phyloP scores from a whole-genome alignment of 2,888 invertebrate genomes.

The Brachyptera risi region DNA sequence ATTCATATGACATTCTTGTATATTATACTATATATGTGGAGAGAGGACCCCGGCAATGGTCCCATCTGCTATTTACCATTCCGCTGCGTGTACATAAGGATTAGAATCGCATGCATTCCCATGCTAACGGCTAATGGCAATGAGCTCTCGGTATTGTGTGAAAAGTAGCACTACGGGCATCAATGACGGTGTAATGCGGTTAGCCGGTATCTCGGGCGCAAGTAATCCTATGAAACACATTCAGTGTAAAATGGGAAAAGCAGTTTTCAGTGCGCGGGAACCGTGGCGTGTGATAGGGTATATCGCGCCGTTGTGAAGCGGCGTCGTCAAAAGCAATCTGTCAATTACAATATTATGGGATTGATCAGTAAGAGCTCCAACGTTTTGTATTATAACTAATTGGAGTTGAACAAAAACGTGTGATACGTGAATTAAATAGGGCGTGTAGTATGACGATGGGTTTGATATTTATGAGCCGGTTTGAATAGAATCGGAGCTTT shows the following conservation, averaged over 20 bases:
- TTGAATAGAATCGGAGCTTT: too few species aligned
- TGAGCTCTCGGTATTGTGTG: neutral
- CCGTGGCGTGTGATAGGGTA: neutral
- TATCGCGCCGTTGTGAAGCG: too few species aligned
- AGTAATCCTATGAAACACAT: conserved; percentile 5
- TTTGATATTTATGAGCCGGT: too few species aligned
- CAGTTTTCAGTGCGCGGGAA: neutral
- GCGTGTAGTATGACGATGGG: too few species aligned
- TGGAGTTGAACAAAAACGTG: too few species aligned
- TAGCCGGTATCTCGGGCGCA: neutral
- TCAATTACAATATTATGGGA: too few species aligned
- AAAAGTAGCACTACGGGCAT: neutral
- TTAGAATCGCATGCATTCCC: conserved; percentile 5
- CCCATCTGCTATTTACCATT: conserved; percentile 4
- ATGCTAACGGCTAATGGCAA: conserved; percentile 1
- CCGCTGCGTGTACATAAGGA: conserved; percentile 10
- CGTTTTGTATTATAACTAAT: too few species aligned
- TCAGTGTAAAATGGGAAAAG: conserved; percentile 6
- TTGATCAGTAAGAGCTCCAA: too few species aligned
- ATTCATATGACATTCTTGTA: conserved; percentile 6
- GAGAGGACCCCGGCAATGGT: neutral
- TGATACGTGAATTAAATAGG: too few species aligned
- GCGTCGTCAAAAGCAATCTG: too few species aligned
- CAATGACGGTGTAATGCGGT: neutral
- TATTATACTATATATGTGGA: neutral